A percentile compares a stretch with the other conserved stretches of the same genome.
Evolutionary conservation across 1,140 invertebrate genomes (phyloP).

Genomic region (Ceratina calcarata): DNA sequence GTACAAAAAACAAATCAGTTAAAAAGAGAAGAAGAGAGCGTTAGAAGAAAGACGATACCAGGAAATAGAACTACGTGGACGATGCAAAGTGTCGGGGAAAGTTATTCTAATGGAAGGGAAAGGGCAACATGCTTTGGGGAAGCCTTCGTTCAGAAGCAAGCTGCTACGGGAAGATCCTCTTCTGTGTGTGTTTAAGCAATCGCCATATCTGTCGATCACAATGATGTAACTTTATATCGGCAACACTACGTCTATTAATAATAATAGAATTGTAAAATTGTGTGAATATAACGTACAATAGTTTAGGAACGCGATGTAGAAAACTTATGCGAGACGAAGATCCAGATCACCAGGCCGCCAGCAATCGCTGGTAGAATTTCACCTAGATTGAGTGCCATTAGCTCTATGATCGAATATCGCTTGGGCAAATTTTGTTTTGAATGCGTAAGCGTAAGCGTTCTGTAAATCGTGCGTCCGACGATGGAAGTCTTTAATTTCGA

Average conservation of each 20-base stretch:
- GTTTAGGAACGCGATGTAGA: not conserved
- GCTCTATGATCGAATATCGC: slow-evolving; percentile 1
- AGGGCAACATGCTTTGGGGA: slow-evolving; percentile 16
- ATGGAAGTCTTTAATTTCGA: not conserved
- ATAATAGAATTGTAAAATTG: slow-evolving; percentile 4
- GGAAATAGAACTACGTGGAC: slow-evolving; percentile 30
- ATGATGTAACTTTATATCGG: slow-evolving; percentile 42
- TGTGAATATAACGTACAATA: slow-evolving; percentile 1
- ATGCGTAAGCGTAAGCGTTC: not conserved
- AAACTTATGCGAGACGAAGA: not conserved
- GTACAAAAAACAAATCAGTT: slow-evolving; percentile 1
- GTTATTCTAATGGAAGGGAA: slow-evolving; percentile 28
- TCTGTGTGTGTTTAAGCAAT: slow-evolving; percentile 50
- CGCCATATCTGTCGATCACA: slow-evolving; percentile 32
- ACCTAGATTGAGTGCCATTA: slow-evolving; percentile 1
- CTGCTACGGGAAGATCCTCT: slow-evolving; percentile 30
- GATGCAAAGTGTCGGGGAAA: slow-evolving; percentile 42
- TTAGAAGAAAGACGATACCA: not conserved
- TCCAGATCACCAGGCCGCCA: too few species aligned
- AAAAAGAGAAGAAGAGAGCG: too few species aligned
- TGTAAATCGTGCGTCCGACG: not conserved
- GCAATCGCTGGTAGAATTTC: not conserved
- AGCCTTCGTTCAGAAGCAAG: slow-evolving; percentile 20
- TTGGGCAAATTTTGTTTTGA: not conserved
- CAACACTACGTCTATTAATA: slow-evolving; percentile 7